These are phyloP conservation scores for Siniperca undulata DNA, from an alignment of 2,797 vertebrate species.

Conservation along the genomic window DNA sequence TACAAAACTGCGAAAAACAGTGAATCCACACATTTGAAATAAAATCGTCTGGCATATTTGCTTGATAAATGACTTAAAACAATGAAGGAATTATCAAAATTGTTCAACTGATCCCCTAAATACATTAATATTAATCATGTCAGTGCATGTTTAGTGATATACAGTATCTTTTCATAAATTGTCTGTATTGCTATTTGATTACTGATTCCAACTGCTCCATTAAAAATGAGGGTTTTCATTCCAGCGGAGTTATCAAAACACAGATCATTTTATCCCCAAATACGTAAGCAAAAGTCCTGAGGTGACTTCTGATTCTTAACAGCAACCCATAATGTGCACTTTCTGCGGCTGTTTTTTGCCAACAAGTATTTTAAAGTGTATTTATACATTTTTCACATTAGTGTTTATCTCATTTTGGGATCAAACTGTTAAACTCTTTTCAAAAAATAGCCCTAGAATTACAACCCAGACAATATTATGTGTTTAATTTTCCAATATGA, in stretches of 20 bases:
- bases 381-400: not conserved
- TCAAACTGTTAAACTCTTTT: not conserved
- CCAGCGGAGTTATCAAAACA: not conserved
- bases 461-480: not conserved
- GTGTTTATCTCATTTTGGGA: not conserved
- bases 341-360: not conserved
- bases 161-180: not conserved
- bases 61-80: not conserved
- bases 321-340: not conserved
- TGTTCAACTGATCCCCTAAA: too few species aligned
- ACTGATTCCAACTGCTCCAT: constrained; percentile 4
- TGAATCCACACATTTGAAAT: not conserved
- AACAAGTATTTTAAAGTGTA: not conserved
- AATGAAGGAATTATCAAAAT: not conserved
- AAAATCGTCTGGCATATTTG: not conserved
- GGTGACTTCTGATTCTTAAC: not conserved
- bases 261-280: not conserved
- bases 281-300: not conserved
- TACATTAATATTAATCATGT: not conserved
- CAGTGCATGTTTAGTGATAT: not conserved
- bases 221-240: not conserved
- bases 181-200: not conserved
- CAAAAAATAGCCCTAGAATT: not conserved
- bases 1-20: not conserved
- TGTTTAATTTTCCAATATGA: not conserved